Evolutionary conservation across 2,113 vertebrate species (phyloP).

Genomic region (Ceyx melanurus): DNA sequence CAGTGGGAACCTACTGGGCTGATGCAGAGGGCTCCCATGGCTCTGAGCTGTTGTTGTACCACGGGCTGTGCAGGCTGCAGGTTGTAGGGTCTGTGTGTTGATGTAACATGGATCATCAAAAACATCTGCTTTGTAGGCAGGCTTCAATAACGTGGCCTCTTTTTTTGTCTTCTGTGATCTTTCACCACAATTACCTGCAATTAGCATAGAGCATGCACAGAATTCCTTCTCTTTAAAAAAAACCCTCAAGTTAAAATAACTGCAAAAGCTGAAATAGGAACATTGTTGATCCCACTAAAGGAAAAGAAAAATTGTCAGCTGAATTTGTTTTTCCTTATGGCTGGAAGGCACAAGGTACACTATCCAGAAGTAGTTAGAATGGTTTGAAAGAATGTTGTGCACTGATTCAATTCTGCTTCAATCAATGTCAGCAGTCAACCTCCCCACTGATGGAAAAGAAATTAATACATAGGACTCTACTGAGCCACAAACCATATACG

Average conservation of each 20-base stretch:
- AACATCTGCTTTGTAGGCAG: constrained; percentile 62
- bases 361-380: not conserved
- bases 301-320: not conserved
- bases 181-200: constrained; percentile 63
- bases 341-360: not conserved
- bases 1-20: constrained; percentile 65
- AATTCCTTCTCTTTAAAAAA: not conserved
- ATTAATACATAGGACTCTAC: not conserved
- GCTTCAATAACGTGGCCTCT: constrained; percentile 49
- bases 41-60: not conserved
- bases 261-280: not conserved
- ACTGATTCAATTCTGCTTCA: not conserved
- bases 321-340: not conserved
- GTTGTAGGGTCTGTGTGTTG: constrained; percentile 73
- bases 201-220: not conserved
- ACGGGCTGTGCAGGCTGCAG: constrained; percentile 12
- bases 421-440: not conserved
- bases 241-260: not conserved
- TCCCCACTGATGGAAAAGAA: not conserved
- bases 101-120: constrained; percentile 81
- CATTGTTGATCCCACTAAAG: not conserved
- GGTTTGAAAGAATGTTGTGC: not conserved
- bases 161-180: constrained; percentile 43
- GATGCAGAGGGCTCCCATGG: constrained; percentile 39
- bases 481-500: not conserved